Base-by-base conservation (phyloP, 2,797 vertebrate genomes). In the Oophaga sylvatica region DNA sequence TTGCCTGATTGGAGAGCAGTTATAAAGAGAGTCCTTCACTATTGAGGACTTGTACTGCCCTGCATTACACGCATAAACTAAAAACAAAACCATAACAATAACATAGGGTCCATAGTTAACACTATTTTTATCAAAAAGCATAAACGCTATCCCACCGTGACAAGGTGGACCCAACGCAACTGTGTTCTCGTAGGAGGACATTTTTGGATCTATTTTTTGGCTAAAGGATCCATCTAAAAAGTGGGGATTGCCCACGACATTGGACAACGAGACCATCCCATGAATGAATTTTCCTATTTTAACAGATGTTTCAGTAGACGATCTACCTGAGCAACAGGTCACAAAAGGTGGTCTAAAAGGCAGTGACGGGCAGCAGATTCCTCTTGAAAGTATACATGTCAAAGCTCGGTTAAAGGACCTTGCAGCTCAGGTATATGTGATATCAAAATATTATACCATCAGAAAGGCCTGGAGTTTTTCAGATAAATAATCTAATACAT, bases 401-500 rank as follows among this genome's bases (percentile, higher is more conserved):
- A 97, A 94, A 91, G 95, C 94, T 80, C 96, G 92, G 88, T 94
- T 97, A 90, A 93, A 95, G 92, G 96, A 96, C 90, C 93, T 97
- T n/a, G 91, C 96, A 81, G 96, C 95, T 81, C 94, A 97, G 95
- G 96, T 97, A 90, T 7, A 11, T 26, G 8, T 19, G 15, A 8
- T 71, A 12, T 87, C 16, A 35, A 67, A 1, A 81, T 17, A 22
- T 35, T 57, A 20, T 26, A 5, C 6, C 1, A 17, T 29, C 11
- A 22, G 35, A 1, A 80, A 56, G 15, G 0, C 53, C 15, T 9
- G 22, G 19, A 62, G 41, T 81, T 59, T 73, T 20, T 82, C 20
- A 16, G 3, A 17, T 45, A 22, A 16, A 60, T 15, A 26, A 11
- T 41, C 12, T 83, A 71, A 59, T 80, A 57, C 17, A 10, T 75